Conservation (phyloP, 2,888 invertebrate genomes). For the Drosophila formosana region DNA sequence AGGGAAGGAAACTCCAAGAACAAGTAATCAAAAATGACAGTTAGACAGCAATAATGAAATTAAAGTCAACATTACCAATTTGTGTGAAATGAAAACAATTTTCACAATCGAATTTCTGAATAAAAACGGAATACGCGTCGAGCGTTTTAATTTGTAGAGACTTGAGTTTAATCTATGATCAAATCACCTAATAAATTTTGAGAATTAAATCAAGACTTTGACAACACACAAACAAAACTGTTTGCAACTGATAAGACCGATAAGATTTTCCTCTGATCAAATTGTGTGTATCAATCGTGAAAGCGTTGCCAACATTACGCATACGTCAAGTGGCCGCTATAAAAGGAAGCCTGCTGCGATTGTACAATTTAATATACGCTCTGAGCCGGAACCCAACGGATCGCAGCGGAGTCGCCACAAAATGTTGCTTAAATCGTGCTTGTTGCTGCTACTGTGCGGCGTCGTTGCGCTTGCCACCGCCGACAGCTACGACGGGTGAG, state of each 20-base stretch:
- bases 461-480: slow-evolving; percentile 30
- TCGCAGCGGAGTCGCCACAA: slow-evolving; percentile 35
- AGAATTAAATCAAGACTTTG: slow-evolving; percentile 44
- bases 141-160: slow-evolving; percentile 1
- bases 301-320: slow-evolving; percentile 30
- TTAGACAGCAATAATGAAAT: neutral
- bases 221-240: slow-evolving; percentile 39
- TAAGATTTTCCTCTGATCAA: slow-evolving; percentile 56
- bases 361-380: slow-evolving; percentile 49
- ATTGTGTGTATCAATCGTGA: slow-evolving; percentile 40
- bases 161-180: slow-evolving; percentile 34
- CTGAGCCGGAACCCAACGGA: slow-evolving; percentile 48
- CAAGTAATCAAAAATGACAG: neutral
- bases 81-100: neutral
- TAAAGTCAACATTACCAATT: neutral
- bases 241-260: slow-evolving; percentile 48
- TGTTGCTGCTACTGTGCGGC: slow-evolving; percentile 57
- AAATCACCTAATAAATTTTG: slow-evolving; percentile 51
- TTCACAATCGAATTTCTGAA: neutral
- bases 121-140: neutral
- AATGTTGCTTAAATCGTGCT: slow-evolving; percentile 57
- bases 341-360: slow-evolving; percentile 40
- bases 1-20: neutral
- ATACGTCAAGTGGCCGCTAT: slow-evolving; percentile 54
- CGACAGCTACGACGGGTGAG: slow-evolving; percentile 70